Conservation (phyloP, 2,797 vertebrate genomes). For the Euthynnus affinis region DNA sequence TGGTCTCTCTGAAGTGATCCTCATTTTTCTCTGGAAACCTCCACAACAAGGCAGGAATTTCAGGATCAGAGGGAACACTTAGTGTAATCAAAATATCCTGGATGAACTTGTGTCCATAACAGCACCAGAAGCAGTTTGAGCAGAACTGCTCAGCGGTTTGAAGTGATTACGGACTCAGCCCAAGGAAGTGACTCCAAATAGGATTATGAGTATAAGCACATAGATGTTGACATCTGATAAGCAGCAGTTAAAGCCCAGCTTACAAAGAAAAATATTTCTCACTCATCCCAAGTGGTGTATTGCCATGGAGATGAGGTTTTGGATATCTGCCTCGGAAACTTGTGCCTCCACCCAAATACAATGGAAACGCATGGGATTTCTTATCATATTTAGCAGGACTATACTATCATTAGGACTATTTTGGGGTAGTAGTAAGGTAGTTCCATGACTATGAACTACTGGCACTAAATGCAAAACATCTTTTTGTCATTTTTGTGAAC, state of each 20-base stretch:
- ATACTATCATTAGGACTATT: neutral
- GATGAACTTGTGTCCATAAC: neutral
- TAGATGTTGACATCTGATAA: constrained; percentile 8
- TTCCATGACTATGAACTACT: neutral
- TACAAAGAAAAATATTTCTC: neutral
- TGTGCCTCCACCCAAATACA: neutral
- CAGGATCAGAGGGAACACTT: neutral
- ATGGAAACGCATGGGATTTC: neutral
- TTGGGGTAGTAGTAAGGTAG: neutral
- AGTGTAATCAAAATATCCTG: neutral
- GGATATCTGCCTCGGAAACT: neutral
- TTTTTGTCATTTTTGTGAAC: no score
- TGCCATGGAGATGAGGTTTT: no score
- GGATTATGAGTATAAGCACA: neutral
- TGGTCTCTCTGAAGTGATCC: neutral
- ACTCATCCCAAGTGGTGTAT: neutral
- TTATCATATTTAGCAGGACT: neutral
- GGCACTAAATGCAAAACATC: no score
- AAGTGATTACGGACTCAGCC: neutral
- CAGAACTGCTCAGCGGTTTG: no score
- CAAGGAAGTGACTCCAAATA: neutral
- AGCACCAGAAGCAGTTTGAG: neutral
- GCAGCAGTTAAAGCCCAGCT: neutral
- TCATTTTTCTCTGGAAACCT: neutral
- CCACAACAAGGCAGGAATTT: neutral